Conservation (phyloP, 2,113 vertebrate species). For the Paradisaea rubra region DNA sequence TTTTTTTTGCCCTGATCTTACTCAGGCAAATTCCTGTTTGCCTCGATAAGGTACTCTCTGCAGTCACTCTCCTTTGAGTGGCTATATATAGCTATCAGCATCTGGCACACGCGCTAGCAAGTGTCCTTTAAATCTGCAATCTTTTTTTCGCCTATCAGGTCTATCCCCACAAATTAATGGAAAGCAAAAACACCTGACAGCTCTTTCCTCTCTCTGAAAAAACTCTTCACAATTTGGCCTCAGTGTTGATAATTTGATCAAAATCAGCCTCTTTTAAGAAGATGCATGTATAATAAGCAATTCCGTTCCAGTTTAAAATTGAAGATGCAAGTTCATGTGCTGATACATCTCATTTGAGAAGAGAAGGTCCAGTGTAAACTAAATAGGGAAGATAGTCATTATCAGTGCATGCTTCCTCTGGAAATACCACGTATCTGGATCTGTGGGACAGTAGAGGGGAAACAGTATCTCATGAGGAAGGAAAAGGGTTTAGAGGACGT, state of each 20-base stretch:
- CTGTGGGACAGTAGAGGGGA: background rate
- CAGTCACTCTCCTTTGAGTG: background rate
- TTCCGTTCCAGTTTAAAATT: background rate
- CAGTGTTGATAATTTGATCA: background rate
- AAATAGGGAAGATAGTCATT: background rate
- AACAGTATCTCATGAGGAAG: background rate
- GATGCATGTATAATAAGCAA: background rate
- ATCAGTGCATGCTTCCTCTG: background rate
- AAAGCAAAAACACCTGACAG: background rate
- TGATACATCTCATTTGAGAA: background rate
- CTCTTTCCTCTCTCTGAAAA: background rate
- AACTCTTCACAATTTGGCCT: background rate
- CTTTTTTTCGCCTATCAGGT: background rate
- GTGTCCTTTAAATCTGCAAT: background rate
- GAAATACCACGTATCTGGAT: background rate
- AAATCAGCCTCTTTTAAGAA: background rate
- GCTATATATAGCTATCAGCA: conserved; percentile 39
- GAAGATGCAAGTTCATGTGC: background rate
- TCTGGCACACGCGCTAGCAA: background rate
- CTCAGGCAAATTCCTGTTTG: background rate
- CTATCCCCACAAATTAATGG: background rate
- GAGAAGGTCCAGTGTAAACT: background rate
- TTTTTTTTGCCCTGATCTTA: background rate
- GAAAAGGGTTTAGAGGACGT: background rate
- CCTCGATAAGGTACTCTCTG: background rate